Evolutionary conservation across 2,113 vertebrate genomes (phyloP).

Genomic region (Channa maculata): DNA sequence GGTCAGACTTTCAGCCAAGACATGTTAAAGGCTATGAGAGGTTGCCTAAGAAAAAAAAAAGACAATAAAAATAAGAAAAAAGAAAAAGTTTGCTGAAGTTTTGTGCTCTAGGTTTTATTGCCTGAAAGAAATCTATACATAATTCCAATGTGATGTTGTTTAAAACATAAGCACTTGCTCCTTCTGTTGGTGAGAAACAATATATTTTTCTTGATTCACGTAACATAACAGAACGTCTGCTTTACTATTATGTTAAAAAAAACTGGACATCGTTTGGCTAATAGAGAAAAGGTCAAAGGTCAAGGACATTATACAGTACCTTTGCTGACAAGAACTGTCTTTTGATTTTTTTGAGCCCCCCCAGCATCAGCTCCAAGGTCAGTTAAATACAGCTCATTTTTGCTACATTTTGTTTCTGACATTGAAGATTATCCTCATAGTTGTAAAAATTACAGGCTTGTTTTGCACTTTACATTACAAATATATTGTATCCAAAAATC

Average conservation of each 20-base stretch:
- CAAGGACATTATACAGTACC: constrained; percentile 1
- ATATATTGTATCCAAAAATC: background rate
- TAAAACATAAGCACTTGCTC: background rate
- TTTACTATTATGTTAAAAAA: background rate
- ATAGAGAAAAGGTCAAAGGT: constrained; percentile 40
- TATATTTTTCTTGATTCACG: too few species aligned
- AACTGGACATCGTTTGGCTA: background rate
- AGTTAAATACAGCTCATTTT: background rate
- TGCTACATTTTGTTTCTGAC: background rate
- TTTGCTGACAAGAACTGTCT: background rate
- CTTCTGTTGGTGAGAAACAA: background rate
- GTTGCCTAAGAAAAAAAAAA: too few species aligned
- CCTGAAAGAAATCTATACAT: background rate
- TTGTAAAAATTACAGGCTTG: background rate
- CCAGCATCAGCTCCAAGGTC: too few species aligned
- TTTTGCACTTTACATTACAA: background rate
- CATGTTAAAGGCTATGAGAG: background rate
- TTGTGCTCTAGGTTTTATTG: background rate
- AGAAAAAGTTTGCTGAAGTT: background rate
- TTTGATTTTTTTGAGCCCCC: background rate
- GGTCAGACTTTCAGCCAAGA: background rate
- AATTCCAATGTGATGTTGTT: background rate
- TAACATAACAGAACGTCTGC: background rate
- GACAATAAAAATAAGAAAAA: background rate
- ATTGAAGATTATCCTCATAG: too few species aligned